Percentiles rank a stretch among this genome's conserved stretches.
Conservation (phyloP, 1,140 invertebrate species). For the Lepidurus couesii region DNA sequence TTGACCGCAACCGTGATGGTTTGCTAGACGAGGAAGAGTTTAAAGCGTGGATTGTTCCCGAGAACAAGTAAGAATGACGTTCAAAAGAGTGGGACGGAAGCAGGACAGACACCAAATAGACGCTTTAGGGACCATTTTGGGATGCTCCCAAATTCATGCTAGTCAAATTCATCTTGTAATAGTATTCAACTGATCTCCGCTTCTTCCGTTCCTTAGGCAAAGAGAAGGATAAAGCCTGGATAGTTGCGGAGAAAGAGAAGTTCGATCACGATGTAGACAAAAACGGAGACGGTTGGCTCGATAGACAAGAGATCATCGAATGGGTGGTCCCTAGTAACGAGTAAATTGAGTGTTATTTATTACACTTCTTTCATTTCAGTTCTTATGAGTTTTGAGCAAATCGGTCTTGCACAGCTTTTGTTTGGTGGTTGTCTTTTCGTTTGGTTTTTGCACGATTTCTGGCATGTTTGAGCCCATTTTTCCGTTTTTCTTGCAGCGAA, state of each 20-base stretch:
- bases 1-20: constrained; percentile 52
- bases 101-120: not conserved
- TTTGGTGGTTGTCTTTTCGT: not conserved
- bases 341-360: constrained; percentile 47
- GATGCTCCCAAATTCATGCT: not conserved
- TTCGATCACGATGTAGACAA: constrained; percentile 85
- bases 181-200: not conserved
- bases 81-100: not conserved
- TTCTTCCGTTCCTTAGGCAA: constrained; percentile 41
- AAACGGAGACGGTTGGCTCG: constrained; percentile 76
- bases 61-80: constrained; percentile 43
- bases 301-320: constrained; percentile 68
- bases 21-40: constrained; percentile 50
- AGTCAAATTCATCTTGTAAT: not conserved
- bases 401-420: not conserved
- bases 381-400: not conserved
- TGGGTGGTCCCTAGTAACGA: constrained; percentile 92
- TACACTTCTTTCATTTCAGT: not conserved
- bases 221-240: constrained; percentile 72
- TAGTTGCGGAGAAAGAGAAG: constrained; percentile 77
- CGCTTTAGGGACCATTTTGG: not conserved
- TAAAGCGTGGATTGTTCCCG: constrained; percentile 51
- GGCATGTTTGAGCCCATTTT: not conserved
- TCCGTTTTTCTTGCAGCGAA: constrained; percentile 52
- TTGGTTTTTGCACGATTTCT: not conserved